Percentiles rank a stretch among this genome's conserved stretches.
Conservation (phyloP, 2,797 vertebrate genomes). For the Macropus fuliginosus region DNA sequence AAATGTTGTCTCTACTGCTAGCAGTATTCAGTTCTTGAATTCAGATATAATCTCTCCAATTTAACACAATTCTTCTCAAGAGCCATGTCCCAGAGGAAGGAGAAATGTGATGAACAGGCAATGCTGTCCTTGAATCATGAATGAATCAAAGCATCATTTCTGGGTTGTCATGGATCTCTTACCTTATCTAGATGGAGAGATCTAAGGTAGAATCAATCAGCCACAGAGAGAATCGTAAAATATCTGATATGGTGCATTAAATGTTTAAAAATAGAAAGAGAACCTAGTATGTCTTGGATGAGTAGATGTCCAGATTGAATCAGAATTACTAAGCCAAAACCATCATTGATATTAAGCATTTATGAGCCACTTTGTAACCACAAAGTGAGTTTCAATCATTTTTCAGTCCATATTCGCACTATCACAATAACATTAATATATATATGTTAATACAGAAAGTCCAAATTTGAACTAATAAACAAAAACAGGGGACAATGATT, state of each 20-base stretch:
- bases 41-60: neutral
- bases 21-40: neutral
- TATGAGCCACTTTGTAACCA: constrained; percentile 53
- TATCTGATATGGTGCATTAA: neutral
- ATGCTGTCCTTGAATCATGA: neutral
- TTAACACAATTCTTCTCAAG: neutral
- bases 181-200: neutral
- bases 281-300: constrained; percentile 14
- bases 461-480: neutral
- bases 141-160: constrained; percentile 13
- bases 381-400: constrained; percentile 41
- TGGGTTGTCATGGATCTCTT: neutral
- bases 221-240: neutral
- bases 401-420: constrained; percentile 1
- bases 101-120: neutral
- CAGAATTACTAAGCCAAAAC: constrained; percentile 39
- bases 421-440: constrained; percentile 4
- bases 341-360: constrained; percentile 49
- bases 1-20: constrained; percentile 11
- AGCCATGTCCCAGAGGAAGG: neutral
- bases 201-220: neutral
- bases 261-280: constrained; percentile 19
- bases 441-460: constrained; percentile 32
- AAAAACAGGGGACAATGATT: neutral
- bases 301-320: constrained; percentile 35